These are phyloP conservation scores for Pharmacophagus antenor DNA, from an alignment of 2,888 invertebrate species.

Conservation along the genomic window DNA sequence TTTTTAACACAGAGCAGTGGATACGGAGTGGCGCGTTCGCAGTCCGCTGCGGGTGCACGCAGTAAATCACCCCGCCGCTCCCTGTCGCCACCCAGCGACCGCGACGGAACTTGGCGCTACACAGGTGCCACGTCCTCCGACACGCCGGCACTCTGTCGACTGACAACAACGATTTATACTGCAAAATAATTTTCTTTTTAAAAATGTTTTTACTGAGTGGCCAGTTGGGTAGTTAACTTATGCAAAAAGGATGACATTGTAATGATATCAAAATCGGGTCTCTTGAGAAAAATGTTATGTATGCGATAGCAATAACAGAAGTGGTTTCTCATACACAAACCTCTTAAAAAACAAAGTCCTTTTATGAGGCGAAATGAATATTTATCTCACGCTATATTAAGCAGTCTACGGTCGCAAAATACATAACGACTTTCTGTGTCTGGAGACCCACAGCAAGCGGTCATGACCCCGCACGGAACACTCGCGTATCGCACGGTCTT, in stretches of 20 bases:
- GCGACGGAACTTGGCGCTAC: slow-evolving; percentile 82
- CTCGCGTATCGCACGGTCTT: slow-evolving; percentile 70
- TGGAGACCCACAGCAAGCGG: slow-evolving; percentile 36
- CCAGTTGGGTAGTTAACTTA: neutral
- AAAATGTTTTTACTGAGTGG: neutral
- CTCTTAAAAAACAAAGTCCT: too few relatives aligned
- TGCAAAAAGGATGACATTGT: neutral
- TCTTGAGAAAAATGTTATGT: neutral
- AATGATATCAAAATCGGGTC: neutral
- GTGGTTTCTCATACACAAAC: too few relatives aligned
- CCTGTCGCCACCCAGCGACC: slow-evolving; percentile 88
- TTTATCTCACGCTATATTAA: too few relatives aligned
- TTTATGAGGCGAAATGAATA: neutral
- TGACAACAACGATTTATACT: slow-evolving; percentile 32
- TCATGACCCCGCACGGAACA: slow-evolving; percentile 78
- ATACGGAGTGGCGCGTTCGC: slow-evolving; percentile 86
- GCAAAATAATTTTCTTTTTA: neutral
- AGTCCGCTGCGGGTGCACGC: slow-evolving; percentile 90
- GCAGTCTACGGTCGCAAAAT: slow-evolving; percentile 38
- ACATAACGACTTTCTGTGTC: slow-evolving; percentile 21
- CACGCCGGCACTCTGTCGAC: slow-evolving; percentile 11
- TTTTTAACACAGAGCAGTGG: slow-evolving; percentile 47
- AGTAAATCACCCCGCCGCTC: slow-evolving; percentile 92
- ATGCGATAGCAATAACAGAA: neutral
- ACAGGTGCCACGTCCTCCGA: slow-evolving; percentile 72